A percentile compares a stretch with the other conserved stretches of the same genome.
These are phyloP conservation scores for Sebastes diploproa DNA, from an alignment of 2,797 vertebrate species.

Conservation along the genomic window DNA sequence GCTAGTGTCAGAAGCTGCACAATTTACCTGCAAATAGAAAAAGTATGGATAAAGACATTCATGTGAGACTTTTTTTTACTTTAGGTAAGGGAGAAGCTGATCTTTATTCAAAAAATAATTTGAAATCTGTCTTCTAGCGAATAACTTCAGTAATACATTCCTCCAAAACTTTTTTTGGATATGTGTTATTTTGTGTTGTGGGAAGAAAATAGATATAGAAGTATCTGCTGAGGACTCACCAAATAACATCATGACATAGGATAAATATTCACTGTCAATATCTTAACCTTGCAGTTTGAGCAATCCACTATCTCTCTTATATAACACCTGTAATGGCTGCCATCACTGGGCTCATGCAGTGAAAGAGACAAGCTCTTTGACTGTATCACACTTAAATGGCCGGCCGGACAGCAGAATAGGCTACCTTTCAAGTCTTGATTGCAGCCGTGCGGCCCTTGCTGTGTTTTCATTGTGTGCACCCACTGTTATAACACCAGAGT, in stretches of 20 bases:
- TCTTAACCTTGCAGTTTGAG: constrained; percentile 15
- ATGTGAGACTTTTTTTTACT: constrained; percentile 47
- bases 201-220: not conserved
- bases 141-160: constrained; percentile 33
- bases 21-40: constrained; percentile 82
- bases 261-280: not conserved
- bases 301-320: not conserved
- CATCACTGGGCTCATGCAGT: constrained; percentile 18
- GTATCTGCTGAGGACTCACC: not conserved
- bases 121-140: constrained; percentile 45
- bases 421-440: constrained; percentile 69
- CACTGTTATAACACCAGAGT: constrained; percentile 64
- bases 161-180: constrained; percentile 51
- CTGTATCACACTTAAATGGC: constrained; percentile 59
- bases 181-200: not conserved
- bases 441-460: constrained; percentile 50
- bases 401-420: constrained; percentile 61
- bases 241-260: not conserved
- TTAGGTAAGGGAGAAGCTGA: constrained; percentile 49
- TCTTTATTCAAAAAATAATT: constrained; percentile 55
- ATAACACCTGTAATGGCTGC: constrained; percentile 39
- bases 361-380: constrained; percentile 50
- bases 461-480: constrained; percentile 72
- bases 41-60: constrained; percentile 73
- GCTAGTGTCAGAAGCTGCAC: constrained; percentile 70